These are phyloP conservation scores for Athripsodes cinereus DNA, from an alignment of 2,888 invertebrate genomes.

Conservation along the genomic window DNA sequence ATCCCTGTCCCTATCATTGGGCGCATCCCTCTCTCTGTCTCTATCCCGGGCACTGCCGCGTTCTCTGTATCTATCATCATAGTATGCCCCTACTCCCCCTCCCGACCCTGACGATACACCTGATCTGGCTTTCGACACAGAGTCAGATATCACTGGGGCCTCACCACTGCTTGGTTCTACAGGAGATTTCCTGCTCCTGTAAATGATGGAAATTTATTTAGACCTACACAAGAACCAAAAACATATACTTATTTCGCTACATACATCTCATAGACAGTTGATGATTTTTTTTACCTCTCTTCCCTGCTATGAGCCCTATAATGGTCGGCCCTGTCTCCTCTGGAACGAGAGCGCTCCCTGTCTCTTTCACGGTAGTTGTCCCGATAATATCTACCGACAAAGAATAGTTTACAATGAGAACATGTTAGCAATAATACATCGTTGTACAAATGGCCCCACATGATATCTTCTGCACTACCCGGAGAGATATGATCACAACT, in stretches of 20 bases:
- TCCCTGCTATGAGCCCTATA: conserved; percentile 73
- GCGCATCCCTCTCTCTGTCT: conserved; percentile 60
- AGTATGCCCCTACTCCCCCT: conserved; percentile 57
- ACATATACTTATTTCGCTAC: background rate
- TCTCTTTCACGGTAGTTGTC: conserved; percentile 54
- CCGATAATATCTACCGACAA: conserved; percentile 45
- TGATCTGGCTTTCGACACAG: conserved; percentile 51
- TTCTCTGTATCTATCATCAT: conserved; percentile 79
- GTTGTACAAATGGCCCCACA: no score
- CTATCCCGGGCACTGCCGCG: conserved; percentile 55
- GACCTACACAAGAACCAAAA: background rate
- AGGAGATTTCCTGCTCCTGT: conserved; percentile 56
- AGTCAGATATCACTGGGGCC: conserved; percentile 42
- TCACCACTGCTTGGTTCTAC: conserved; percentile 50
- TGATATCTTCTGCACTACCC: no score
- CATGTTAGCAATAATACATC: no score
- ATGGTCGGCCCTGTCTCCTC: conserved; percentile 64
- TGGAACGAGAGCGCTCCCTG: conserved; percentile 73
- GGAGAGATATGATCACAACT: no score
- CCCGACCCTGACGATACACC: conserved; percentile 40
- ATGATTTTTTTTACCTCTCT: conserved; percentile 55
- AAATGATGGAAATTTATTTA: background rate
- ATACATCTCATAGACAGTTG: background rate
- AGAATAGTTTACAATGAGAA: no score
- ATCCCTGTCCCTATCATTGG: conserved; percentile 59